Conservation (phyloP, 2,113 vertebrate genomes). For the Tonatia bakeri region DNA sequence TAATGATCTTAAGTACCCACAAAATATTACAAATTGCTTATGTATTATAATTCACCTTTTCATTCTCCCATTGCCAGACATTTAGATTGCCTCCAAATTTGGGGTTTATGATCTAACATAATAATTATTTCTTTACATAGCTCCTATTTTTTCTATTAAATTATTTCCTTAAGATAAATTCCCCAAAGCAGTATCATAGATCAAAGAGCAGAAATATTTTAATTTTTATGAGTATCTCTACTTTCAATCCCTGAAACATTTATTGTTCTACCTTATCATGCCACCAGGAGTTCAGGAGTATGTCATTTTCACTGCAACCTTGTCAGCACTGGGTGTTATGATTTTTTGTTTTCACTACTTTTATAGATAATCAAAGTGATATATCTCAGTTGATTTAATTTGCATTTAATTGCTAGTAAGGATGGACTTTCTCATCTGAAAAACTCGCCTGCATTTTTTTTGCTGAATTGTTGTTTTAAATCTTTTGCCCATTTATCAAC, state of each 20-base stretch:
- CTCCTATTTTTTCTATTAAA: conserved; percentile 1
- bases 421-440: neutral
- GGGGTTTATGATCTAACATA: neutral
- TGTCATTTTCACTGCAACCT: neutral
- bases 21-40: conserved; percentile 24
- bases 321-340: neutral
- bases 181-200: neutral
- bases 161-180: conserved; percentile 10
- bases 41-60: neutral
- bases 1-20: neutral
- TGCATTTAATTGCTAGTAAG: neutral
- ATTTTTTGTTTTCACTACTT: neutral
- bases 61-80: neutral
- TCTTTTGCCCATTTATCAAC: neutral
- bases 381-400: neutral
- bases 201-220: conserved; percentile 5
- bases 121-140: neutral
- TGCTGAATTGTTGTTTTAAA: conserved; percentile 17
- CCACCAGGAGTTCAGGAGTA: neutral
- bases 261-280: neutral
- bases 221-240: neutral
- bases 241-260: neutral
- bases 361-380: neutral
- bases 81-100: conserved; percentile 5
- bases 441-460: neutral